A percentile compares a stretch with the other conserved stretches of the same genome.
These are phyloP conservation scores for Passer domesticus DNA, from an alignment of 2,113 vertebrate genomes.

Conservation along the genomic window DNA sequence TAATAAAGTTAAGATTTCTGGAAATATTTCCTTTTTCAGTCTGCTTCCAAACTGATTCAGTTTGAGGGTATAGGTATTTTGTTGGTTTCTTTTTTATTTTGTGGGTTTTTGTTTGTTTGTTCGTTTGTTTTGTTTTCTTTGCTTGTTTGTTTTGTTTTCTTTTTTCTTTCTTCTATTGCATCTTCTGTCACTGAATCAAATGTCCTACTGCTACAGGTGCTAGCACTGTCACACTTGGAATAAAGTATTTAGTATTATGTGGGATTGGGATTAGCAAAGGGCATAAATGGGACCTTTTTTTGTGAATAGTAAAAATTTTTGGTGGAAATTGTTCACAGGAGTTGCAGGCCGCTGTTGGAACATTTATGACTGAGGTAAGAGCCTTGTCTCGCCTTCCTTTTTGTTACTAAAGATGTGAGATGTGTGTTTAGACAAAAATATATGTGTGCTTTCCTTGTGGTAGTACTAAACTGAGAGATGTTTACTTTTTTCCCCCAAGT, in stretches of 20 bases:
- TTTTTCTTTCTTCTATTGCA: neutral
- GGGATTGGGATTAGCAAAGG: neutral
- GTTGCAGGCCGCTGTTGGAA: rapidly evolving
- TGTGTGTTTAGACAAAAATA: neutral
- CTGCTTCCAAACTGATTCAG: neutral
- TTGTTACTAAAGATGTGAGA: neutral
- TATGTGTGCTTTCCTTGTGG: neutral
- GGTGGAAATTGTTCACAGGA: neutral
- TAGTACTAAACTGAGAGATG: neutral
- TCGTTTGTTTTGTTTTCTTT: neutral
- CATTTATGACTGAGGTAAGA: neutral
- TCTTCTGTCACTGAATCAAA: neutral
- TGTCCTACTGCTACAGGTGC: neutral
- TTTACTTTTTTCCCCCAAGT: neutral
- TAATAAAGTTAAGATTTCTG: neutral
- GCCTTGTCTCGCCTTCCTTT: neutral
- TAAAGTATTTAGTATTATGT: neutral
- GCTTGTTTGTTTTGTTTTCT: neutral
- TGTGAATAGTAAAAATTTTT: neutral
- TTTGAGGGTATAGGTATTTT: neutral
- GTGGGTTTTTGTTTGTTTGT: neutral
- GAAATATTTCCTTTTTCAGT: neutral
- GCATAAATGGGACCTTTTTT: neutral
- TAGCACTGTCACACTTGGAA: neutral
- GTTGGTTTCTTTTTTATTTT: too few relatives aligned